Base-by-base conservation (phyloP, 2,113 vertebrate species). In the Corythornis vintsioides region DNA sequence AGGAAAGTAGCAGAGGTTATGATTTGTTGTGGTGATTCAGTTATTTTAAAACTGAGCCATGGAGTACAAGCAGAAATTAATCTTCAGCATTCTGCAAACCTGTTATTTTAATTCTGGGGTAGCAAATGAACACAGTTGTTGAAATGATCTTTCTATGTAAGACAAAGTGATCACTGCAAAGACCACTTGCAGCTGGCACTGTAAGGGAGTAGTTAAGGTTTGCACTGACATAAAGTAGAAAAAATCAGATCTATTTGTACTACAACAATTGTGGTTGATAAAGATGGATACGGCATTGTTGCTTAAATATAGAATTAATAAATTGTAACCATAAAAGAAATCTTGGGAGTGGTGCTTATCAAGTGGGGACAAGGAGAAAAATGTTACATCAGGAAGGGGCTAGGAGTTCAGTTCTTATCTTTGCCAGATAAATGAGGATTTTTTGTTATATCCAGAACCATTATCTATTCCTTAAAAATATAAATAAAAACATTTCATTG, bases 391-490 rank as follows among this genome's bases (percentile, higher is more conserved):
- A 77, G 2, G 10, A 75, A 33, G 19, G 10, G 5, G 7, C n/a
- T n/a, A 47, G 17, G 26, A 52, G 13, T 57, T 73, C 12, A 18
- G 8, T 55, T 67, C 19, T 80, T 76, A 7, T 20, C 3, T 45
- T 75, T 71, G 31, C 10, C 7, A n/a, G 11, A 48, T 0, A 70
- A 72, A 48, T 13, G 1, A 38, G 18, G 9, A 55, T 0, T 7
- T 52, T 60, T 71, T 70, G 15, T 52, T 21, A 25, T 7, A 11
- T 61, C 11, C 9, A 35, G 29, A 8, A 43, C 69, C 19, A 18
- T 25, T 75, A 52, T 5, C 15, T 35, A 26, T 6, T 33, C 6
- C 25, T 45, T 90, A 35, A 88, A 91, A 83, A 50, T 8, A 6
- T 0, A 26, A 40, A 21, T 24, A 73, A 55, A 66, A 59, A 38